Base-by-base conservation (phyloP, 2,797 vertebrate genomes). In the Hypotaenidia okinawae region DNA sequence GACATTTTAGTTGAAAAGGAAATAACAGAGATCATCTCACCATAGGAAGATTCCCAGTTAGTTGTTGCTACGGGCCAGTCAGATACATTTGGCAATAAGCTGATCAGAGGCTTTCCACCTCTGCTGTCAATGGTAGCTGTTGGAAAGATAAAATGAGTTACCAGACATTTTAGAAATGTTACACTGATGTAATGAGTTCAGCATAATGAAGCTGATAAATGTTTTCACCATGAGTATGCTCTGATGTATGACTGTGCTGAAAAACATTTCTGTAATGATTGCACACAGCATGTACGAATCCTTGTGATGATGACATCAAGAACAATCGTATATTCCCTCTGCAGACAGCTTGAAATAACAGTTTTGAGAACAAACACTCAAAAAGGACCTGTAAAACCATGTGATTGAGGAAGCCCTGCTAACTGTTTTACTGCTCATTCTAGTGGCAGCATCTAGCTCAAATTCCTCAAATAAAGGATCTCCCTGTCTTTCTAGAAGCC, bases 61-160 rank as follows among this genome's bases (percentile, higher is more conserved):
- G 98, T 97, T 84, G 97, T 96, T 49, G 98, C 98, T 41, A 99
- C 98, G 62, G 99, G 99, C 99, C 99, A 99, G 19, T 99, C 99
- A 62, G 97, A 98, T 62, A 99, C 70, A 37, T 98, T 95, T 51
- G 98, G 95, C 93, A 99, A 93, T 94, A 99, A 97, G 27, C 67
- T 81, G 10, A 99, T 97, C 39, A 99, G 95, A 93, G 99, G 99
- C 9, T 7, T 19, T 30, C 99, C 99, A 16, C 98, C 98, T 98
- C 98, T 98, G 82, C 92, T 97, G 62, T 99, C 99, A 93, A 99
- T 99, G 84, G 98, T 87, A 97, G 98, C 99, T 99, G 97, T 95
- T 73, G 89, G 90, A 94, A 93, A 73, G 96, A 73, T 55, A 72
- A 70, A 77, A 79, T 32, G 8, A 94, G 86, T 89, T 88, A 86